Evolutionary conservation across 2,797 vertebrate genomes (phyloP).

Genomic region (Galago senegalensis): DNA sequence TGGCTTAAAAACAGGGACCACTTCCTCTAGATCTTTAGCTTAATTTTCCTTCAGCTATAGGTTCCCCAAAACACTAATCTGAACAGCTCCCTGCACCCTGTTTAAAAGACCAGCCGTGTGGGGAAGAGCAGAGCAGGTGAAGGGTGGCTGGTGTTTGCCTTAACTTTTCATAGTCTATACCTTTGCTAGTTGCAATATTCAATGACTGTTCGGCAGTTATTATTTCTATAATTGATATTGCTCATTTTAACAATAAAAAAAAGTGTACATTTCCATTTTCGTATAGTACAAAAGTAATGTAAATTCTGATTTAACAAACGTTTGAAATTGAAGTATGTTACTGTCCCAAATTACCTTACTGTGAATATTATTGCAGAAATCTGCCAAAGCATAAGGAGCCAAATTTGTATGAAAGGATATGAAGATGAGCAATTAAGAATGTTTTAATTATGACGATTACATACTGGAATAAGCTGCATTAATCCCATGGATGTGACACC

Average conservation of each 20-base stretch:
- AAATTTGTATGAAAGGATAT: slow-evolving; percentile 47
- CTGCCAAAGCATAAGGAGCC: background rate
- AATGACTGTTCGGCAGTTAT: background rate
- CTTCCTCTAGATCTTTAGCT: slow-evolving; percentile 1
- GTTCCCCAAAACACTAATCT: background rate
- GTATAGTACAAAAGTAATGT: background rate
- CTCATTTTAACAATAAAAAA: slow-evolving; percentile 42
- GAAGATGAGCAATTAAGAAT: slow-evolving; percentile 32
- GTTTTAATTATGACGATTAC: slow-evolving; percentile 51
- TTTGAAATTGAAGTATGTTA: slow-evolving; percentile 31
- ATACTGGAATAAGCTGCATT: background rate
- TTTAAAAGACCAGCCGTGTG: background rate
- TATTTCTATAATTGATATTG: slow-evolving; percentile 40
- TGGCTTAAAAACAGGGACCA: background rate
- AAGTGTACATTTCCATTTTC: background rate
- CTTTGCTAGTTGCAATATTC: background rate
- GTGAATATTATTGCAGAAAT: background rate
- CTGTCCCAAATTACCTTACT: background rate
- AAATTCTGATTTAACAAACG: slow-evolving; percentile 19
- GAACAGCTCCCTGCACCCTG: background rate
- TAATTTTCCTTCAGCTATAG: background rate
- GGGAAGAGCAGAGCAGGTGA: background rate
- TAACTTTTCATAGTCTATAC: background rate
- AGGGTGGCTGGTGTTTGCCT: background rate
- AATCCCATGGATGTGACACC: background rate